A percentile compares a stretch with the other conserved stretches of the same genome.
phyloP scores from a whole-genome alignment of 2,888 invertebrate species.

The Drosophila crucigera region DNA sequence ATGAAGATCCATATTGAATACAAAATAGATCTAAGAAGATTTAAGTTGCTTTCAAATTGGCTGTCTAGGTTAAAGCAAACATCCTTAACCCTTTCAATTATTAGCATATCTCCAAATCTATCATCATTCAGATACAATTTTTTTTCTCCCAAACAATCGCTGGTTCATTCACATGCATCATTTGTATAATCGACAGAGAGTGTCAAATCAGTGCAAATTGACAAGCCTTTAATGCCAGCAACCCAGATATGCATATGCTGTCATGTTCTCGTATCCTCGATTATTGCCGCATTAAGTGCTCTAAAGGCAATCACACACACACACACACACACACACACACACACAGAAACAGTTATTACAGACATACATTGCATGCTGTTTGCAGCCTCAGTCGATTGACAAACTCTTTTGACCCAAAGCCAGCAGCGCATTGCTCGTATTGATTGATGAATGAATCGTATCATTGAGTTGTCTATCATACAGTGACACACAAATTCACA shows the following conservation, averaged over 20 bases:
- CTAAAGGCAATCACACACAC: slow-evolving; percentile 13
- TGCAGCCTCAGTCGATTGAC: slow-evolving; percentile 46
- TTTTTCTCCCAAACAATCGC: not conserved
- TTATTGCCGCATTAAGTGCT: slow-evolving; percentile 66
- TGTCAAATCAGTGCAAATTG: slow-evolving; percentile 52
- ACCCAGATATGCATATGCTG: slow-evolving; percentile 40
- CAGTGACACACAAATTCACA: slow-evolving; percentile 1
- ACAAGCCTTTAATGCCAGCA: slow-evolving; percentile 62
- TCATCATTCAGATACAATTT: not conserved
- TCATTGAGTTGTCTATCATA: slow-evolving; percentile 40
- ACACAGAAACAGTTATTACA: slow-evolving; percentile 10
- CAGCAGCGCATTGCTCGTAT: slow-evolving; percentile 47
- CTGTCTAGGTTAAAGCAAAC: not conserved
- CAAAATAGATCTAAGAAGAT: not conserved
- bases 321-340: not conserved
- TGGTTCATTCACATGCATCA: slow-evolving; percentile 13
- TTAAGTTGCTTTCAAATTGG: not conserved
- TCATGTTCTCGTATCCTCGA: slow-evolving; percentile 27
- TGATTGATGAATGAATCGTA: slow-evolving; percentile 64
- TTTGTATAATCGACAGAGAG: slow-evolving; percentile 30
- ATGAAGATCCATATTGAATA: not conserved
- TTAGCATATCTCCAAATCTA: not conserved
- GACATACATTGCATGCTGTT: slow-evolving; percentile 22
- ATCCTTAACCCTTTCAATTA: not conserved
- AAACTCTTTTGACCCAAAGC: slow-evolving; percentile 66